phyloP scores from a whole-genome alignment of 2,113 vertebrate species.

The Dromaius novaehollandiae region DNA sequence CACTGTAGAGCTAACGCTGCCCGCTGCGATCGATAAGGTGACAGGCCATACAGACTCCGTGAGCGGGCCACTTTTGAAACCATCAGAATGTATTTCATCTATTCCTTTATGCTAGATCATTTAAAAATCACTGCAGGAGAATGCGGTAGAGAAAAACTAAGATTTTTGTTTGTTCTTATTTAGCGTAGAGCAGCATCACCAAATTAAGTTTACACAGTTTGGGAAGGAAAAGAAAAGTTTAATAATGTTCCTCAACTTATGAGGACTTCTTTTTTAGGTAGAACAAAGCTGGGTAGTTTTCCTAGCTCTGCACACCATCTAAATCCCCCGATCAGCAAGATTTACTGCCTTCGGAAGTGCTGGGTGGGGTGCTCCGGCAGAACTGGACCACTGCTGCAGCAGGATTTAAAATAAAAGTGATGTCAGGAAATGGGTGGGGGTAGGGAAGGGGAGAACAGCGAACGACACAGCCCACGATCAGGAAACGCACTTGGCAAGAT shows the following conservation, averaged over 20 bases:
- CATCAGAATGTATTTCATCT: not conserved
- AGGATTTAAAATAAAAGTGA: conserved; percentile 67
- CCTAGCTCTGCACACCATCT: not conserved
- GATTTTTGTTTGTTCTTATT: not conserved
- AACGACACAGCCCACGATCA: conserved; percentile 67
- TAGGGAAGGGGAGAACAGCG: conserved; percentile 62
- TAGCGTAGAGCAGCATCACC: not conserved
- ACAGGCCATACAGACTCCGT: not conserved
- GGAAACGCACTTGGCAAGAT: conserved; percentile 78
- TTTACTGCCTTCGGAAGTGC: conserved; percentile 43
- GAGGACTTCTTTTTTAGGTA: not conserved
- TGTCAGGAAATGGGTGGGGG: conserved; percentile 77
- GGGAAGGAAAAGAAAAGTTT: rapidly evolving
- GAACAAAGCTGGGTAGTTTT: not conserved
- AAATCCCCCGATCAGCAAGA: not conserved
- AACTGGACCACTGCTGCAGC: conserved; percentile 43
- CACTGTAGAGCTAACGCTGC: not conserved
- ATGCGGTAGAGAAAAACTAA: not conserved
- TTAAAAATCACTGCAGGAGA: not conserved
- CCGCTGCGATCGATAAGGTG: not conserved
- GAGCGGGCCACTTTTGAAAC: not conserved
- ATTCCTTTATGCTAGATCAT: not conserved
- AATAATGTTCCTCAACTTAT: not conserved
- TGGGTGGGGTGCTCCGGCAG: conserved; percentile 61
- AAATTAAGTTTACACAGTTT: not conserved